phyloP scores from a whole-genome alignment of 2,113 vertebrate species.

The Aepyceros melampus region DNA sequence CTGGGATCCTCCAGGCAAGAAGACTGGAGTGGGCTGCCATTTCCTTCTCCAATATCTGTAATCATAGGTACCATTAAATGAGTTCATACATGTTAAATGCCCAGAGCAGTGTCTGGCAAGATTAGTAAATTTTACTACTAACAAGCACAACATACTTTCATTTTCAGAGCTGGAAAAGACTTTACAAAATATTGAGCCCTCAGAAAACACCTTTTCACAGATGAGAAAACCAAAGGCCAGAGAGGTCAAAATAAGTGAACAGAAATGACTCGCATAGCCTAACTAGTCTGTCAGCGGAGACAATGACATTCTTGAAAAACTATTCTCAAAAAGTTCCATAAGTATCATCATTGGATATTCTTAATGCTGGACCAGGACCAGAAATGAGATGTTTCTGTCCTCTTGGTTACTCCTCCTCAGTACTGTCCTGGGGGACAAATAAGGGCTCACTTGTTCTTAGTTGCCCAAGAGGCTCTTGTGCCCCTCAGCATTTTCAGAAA shows the following conservation, averaged over 20 bases:
- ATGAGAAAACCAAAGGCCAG: slow-evolving; percentile 18
- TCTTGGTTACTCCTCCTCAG: background rate
- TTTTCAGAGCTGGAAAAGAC: slow-evolving; percentile 39
- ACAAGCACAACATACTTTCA: background rate
- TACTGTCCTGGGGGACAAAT: background rate
- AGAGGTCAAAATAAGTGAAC: background rate
- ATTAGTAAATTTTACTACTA: background rate
- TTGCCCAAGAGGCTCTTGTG: background rate
- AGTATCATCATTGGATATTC: background rate
- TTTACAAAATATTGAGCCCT: background rate
- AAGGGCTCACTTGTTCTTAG: background rate
- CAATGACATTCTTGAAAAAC: background rate
- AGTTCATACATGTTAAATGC: background rate
- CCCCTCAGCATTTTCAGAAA: background rate
- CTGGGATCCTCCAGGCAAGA: no score
- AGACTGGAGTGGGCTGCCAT: no score
- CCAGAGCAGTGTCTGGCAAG: background rate
- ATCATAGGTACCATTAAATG: background rate
- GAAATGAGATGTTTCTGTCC: background rate
- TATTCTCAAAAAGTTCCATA: background rate
- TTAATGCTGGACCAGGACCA: background rate
- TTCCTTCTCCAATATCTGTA: background rate
- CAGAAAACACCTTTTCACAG: slow-evolving; percentile 17
- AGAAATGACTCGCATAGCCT: background rate
- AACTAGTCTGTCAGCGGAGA: background rate